phyloP scores from a whole-genome alignment of 1,140 invertebrate species.

The Zaprionus africanus region DNA sequence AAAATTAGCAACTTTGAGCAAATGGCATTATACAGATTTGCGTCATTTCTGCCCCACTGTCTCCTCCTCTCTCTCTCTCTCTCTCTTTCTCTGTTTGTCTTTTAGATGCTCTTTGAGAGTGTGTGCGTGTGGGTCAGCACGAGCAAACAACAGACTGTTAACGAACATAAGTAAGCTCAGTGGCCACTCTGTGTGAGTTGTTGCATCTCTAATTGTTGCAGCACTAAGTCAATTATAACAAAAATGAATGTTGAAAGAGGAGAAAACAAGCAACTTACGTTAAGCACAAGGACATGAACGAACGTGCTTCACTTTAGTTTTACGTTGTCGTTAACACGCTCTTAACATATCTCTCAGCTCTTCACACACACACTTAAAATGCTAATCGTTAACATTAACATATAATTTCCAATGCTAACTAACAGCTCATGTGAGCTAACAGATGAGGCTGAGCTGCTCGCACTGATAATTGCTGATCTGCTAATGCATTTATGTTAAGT shows the following conservation, averaged over 20 bases:
- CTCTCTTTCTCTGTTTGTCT: conserved; percentile 2
- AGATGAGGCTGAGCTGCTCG: background rate
- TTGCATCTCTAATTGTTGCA: conserved; percentile 36
- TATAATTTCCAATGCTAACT: background rate
- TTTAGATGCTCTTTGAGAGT: background rate
- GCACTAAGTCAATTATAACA: conserved; percentile 31
- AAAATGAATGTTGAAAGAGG: conserved; percentile 10
- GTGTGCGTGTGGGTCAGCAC: conserved; percentile 21
- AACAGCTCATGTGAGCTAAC: conserved; percentile 3
- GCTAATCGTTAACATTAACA: background rate
- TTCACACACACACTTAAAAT: background rate
- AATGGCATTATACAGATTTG: conserved; percentile 76
- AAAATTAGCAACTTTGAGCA: conserved; percentile 78
- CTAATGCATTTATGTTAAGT: background rate
- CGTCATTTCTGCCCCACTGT: conserved; percentile 64
- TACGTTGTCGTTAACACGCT: background rate
- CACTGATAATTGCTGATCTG: background rate
- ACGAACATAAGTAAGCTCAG: conserved; percentile 44
- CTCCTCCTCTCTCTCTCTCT: background rate
- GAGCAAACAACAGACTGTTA: conserved; percentile 35
- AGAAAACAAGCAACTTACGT: conserved; percentile 2
- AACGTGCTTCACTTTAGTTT: background rate
- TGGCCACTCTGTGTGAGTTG: conserved; percentile 14
- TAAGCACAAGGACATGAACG: background rate
- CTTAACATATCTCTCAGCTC: background rate